These are phyloP conservation scores for Saguinus imperator DNA, from an alignment of 2,113 vertebrate genomes.

Conservation along the genomic window DNA sequence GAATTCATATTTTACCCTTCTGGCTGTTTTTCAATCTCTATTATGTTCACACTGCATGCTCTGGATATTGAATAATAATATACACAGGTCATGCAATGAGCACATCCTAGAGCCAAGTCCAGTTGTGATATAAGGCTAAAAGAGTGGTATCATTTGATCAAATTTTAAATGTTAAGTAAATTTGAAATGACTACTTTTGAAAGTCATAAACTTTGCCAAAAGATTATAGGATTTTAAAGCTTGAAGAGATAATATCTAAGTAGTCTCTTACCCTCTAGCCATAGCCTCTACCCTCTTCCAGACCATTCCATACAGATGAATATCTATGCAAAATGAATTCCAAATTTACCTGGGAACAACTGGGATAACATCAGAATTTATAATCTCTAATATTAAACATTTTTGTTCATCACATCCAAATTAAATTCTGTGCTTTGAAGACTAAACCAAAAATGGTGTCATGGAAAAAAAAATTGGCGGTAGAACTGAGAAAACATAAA, in stretches of 20 bases:
- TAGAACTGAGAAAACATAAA: neutral
- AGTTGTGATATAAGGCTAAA: neutral
- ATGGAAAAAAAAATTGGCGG: neutral
- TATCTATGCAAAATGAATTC: neutral
- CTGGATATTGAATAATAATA: slow-evolving; percentile 83
- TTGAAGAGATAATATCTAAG: neutral
- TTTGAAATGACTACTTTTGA: slow-evolving; percentile 25
- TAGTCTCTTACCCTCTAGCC: neutral
- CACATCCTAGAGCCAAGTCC: slow-evolving; percentile 75
- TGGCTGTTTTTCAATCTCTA: slow-evolving; percentile 74
- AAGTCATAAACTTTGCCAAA: neutral
- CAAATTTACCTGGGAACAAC: neutral
- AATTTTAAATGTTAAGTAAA: neutral
- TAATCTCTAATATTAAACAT: neutral
- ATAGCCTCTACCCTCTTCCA: neutral
- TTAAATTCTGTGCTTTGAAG: neutral
- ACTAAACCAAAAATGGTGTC: neutral
- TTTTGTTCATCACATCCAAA: neutral
- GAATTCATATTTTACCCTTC: neutral
- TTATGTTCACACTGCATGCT: slow-evolving; percentile 85
- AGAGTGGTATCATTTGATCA: neutral
- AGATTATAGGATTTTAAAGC: neutral
- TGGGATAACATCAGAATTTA: slow-evolving; percentile 8
- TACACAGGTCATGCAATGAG: slow-evolving; percentile 88
- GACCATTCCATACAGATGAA: neutral